Evolutionary conservation across 2,888 invertebrate species (phyloP).

Genomic region (Zygogramma bicolorata): DNA sequence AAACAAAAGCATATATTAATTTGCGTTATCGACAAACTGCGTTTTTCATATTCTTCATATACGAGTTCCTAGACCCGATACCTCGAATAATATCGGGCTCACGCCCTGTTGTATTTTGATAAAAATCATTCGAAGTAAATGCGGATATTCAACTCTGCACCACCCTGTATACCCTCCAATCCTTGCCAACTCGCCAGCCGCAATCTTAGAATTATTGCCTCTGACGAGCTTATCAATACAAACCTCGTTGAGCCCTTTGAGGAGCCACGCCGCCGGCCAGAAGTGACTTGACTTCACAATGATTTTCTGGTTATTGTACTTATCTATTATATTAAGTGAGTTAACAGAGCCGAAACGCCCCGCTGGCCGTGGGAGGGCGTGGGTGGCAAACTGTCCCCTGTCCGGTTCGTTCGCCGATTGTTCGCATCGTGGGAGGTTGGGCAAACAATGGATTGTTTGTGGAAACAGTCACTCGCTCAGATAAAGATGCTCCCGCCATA

Average conservation of each 20-base stretch:
- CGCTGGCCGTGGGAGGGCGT: slow-evolving; percentile 36
- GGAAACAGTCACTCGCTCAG: slow-evolving; percentile 24
- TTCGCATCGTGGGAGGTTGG: slow-evolving; percentile 13
- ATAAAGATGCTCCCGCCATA: slow-evolving; percentile 28
- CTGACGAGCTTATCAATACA: slow-evolving; percentile 54
- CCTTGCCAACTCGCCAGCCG: neutral
- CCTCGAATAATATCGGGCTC: too few species aligned
- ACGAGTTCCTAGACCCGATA: too few species aligned
- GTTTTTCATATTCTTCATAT: too few species aligned
- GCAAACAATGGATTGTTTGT: slow-evolving; percentile 12
- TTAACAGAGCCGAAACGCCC: slow-evolving; percentile 40
- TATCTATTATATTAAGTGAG: slow-evolving; percentile 51
- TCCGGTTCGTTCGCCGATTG: slow-evolving; percentile 24
- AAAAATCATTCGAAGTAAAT: too few species aligned
- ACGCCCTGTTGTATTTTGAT: too few species aligned
- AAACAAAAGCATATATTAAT: too few species aligned
- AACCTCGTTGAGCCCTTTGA: slow-evolving; percentile 44
- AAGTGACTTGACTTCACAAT: slow-evolving; percentile 55
- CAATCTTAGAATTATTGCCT: slow-evolving; percentile 45
- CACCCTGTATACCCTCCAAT: neutral
- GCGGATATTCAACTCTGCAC: too few species aligned
- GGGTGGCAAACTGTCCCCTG: slow-evolving; percentile 36
- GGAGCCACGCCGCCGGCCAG: slow-evolving; percentile 50
- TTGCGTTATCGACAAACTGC: too few species aligned
- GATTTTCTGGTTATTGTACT: slow-evolving; percentile 52